A percentile compares a stretch with the other conserved stretches of the same genome.
phyloP scores from a whole-genome alignment of 2,888 invertebrate species.

The Smittia aterrima region DNA sequence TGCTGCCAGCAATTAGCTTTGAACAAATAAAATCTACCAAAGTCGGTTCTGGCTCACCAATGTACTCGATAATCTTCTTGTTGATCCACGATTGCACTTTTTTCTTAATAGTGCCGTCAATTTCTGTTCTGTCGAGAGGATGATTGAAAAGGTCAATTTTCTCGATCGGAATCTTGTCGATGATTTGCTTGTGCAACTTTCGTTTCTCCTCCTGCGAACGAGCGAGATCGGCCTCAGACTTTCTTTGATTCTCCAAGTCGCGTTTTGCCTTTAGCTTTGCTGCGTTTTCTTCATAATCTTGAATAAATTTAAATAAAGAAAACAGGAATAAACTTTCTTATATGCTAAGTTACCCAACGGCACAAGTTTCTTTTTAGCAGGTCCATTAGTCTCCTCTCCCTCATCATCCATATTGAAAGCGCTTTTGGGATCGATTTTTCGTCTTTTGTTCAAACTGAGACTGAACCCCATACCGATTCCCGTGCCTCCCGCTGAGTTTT shows the following conservation, averaged over 20 bases:
- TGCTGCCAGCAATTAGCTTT: constrained; percentile 90
- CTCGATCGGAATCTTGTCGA: constrained; percentile 97
- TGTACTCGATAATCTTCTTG: constrained; percentile 99
- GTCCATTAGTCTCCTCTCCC: constrained; percentile 57
- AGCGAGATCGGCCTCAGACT: constrained; percentile 60
- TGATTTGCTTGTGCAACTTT: constrained; percentile 92
- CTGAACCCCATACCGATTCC: constrained; percentile 52
- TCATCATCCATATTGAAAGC: constrained; percentile 86
- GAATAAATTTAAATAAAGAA: neutral
- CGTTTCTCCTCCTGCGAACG: constrained; percentile 91
- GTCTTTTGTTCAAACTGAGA: constrained; percentile 58
- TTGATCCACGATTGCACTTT: constrained; percentile 99
- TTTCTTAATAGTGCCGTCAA: constrained; percentile 82
- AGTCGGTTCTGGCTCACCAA: constrained; percentile 98
- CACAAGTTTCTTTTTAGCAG: constrained; percentile 75
- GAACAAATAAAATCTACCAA: constrained; percentile 99
- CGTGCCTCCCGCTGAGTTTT: neutral
- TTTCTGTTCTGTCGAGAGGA: constrained; percentile 86
- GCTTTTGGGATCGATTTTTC: constrained; percentile 77
- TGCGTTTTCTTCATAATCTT: constrained; percentile 44
- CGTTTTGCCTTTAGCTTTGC: constrained; percentile 42
- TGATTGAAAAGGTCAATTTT: constrained; percentile 95
- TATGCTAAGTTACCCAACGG: constrained; percentile 64
- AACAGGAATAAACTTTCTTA: neutral
- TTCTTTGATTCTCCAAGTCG: constrained; percentile 44